Evolutionary conservation across 2,113 vertebrate species (phyloP), one percentile per base, ranked within the genome.

Genomic region (Nothobranchius kuhntae): DNA sequence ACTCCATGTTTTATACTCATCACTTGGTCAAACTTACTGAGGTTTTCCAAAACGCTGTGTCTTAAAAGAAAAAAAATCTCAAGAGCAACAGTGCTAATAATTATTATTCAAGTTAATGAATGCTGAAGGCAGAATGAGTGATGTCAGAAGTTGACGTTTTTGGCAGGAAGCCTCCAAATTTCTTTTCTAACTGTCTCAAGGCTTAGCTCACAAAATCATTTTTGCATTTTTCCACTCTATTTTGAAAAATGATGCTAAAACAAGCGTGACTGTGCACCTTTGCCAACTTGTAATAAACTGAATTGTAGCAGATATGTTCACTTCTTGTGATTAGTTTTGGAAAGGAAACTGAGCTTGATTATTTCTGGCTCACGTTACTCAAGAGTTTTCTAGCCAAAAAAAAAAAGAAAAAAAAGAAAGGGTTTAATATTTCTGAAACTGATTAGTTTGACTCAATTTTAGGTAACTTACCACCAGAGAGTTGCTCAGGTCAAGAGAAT

Each of bases 401-500:
- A 1, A 30, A 30, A 30, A 2, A 2, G 4, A 30, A 30, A 30
- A 60, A 13, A 14, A 53, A 26, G 9, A 6, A 7, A 7, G 5
- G n/a, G n/a, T 40, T 44, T 36, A 9, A 44, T 26, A 13, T 52
- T 10, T n/a, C 14, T n/a, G 14, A 48, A 48, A n/a, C 7, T 7
- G 15, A 6, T 48, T 14, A 15, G 6, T 48, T 48, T 15, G 15
- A 11, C 47, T 13, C 21, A 30, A 48, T 2, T 44, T 26, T 10
- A 6, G 15, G 21, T 24, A 38, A 59, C 93, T 92, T 80, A 98
- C 98, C 94, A 96, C 95, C 0, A 89, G 73, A 45, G 93, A 88
- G 38, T 93, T 94, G 52, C 93, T 93, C 26, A 96, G 89, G 74
- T 98, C 95, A 85, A 98, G 83, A 9, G 94, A 93, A 0, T 98